phyloP scores from a whole-genome alignment of 2,113 vertebrate species.

The Eira barbara region DNA sequence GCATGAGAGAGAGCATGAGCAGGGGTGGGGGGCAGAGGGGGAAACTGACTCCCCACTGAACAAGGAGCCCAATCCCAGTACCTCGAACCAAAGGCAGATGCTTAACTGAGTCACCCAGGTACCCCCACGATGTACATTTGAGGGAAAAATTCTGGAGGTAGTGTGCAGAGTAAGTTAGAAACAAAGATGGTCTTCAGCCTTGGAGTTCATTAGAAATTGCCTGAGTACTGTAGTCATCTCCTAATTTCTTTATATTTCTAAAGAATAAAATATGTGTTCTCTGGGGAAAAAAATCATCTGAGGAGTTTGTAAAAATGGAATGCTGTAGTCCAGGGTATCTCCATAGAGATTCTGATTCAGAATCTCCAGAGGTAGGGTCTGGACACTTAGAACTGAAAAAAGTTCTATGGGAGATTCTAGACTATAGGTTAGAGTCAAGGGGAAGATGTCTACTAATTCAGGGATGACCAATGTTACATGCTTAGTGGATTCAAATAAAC shows the following conservation, averaged over 20 bases:
- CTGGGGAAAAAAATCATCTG: neutral
- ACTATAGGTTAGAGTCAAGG: neutral
- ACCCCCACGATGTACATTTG: neutral
- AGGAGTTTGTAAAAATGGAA: neutral
- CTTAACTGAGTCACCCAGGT: too few relatives aligned
- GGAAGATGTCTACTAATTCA: neutral
- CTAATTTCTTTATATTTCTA: neutral
- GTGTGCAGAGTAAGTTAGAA: neutral
- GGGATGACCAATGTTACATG: slow-evolving; percentile 5
- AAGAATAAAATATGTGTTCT: slow-evolving; percentile 26
- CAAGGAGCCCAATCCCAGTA: too few relatives aligned
- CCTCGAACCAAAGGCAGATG: too few relatives aligned
- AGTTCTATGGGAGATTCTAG: neutral
- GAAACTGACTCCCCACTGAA: too few relatives aligned
- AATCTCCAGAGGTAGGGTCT: neutral
- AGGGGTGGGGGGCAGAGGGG: too few relatives aligned
- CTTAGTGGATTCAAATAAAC: slow-evolving; percentile 31
- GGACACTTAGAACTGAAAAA: neutral
- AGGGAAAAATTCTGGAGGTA: slow-evolving; percentile 13
- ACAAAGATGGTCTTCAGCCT: neutral
- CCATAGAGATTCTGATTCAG: neutral
- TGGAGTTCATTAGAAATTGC: neutral
- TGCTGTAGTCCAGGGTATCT: neutral
- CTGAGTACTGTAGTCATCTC: neutral
- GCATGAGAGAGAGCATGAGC: too few relatives aligned